A percentile compares a stretch with the other conserved stretches of the same genome.
Evolutionary conservation across 2,888 invertebrate genomes (phyloP).

Genomic region (Cataglyphis livida): DNA sequence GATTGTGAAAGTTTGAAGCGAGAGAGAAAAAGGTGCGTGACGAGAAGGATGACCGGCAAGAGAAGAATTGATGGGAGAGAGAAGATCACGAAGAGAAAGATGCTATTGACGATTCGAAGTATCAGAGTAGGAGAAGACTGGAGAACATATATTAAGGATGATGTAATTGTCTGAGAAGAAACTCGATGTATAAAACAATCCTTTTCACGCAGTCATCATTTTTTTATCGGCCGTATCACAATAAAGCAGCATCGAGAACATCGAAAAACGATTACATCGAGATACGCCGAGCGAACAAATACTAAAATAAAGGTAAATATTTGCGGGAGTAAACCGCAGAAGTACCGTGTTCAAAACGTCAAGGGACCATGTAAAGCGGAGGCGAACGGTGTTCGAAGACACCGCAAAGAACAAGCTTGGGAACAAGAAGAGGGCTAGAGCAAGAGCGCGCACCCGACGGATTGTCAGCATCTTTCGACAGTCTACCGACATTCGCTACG

Average conservation of each 20-base stretch:
- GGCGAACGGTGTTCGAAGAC: background rate
- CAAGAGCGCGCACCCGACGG: background rate
- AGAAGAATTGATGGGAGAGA: background rate
- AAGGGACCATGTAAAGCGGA: background rate
- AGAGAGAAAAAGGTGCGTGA: background rate
- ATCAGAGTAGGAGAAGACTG: background rate
- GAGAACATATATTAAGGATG: background rate
- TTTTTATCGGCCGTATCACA: background rate
- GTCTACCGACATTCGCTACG: background rate
- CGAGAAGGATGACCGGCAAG: slow-evolving; percentile 3
- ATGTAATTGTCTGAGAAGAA: background rate
- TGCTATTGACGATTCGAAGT: background rate
- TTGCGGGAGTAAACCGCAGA: slow-evolving; percentile 15
- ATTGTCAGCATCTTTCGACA: slow-evolving; percentile 4
- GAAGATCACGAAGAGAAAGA: background rate
- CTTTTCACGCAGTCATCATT: background rate
- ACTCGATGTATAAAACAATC: background rate
- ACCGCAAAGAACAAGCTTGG: slow-evolving; percentile 39
- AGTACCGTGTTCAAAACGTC: slow-evolving; percentile 6
- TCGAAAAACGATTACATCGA: background rate
- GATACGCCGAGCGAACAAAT: background rate
- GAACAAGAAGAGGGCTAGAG: slow-evolving; percentile 21
- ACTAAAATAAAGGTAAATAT: slow-evolving; percentile 11
- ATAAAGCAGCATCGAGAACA: background rate
- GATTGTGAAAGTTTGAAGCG: slow-evolving; percentile 41